phyloP scores from a whole-genome alignment of 2,797 vertebrate species.

The Ctenopoma multispine region DNA sequence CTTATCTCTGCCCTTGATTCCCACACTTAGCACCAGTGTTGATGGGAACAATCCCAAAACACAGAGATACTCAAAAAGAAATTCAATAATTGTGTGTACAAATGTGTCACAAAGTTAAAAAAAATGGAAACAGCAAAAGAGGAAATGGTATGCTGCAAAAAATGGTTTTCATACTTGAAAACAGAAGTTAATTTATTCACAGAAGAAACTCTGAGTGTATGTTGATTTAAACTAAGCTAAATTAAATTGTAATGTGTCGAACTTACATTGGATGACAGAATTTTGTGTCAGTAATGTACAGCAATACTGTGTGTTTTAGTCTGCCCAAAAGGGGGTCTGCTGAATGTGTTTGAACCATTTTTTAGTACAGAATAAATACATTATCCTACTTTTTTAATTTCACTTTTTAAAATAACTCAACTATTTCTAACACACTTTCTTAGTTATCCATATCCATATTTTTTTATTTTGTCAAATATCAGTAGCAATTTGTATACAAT shows the following conservation, averaged over 20 bases:
- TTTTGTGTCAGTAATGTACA: too few species aligned
- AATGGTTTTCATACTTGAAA: constrained; percentile 17
- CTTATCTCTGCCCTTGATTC: constrained; percentile 80
- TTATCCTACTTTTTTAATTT: too few species aligned
- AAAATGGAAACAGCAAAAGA: constrained; percentile 6
- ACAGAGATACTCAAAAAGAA: constrained; percentile 53
- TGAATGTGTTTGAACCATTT: too few species aligned
- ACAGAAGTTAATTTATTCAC: constrained; percentile 1
- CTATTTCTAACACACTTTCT: not conserved
- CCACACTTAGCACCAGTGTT: constrained; percentile 68
- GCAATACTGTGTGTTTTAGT: too few species aligned
- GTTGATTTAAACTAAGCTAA: too few species aligned
- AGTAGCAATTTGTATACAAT: not conserved
- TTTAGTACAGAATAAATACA: too few species aligned
- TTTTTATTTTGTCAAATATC: not conserved
- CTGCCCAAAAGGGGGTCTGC: too few species aligned
- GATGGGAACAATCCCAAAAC: constrained; percentile 76
- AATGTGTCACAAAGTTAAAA: constrained; percentile 37
- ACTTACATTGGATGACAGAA: too few species aligned
- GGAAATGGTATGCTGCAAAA: constrained; percentile 28
- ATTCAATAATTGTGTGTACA: constrained; percentile 55
- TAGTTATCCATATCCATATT: not conserved
- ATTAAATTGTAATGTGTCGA: too few species aligned
- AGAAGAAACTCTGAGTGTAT: not conserved
- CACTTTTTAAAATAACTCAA: too few species aligned